A percentile compares a stretch with the other conserved stretches of the same genome.
These are phyloP conservation scores for Alligator mississippiensis DNA, from an alignment of 2,113 vertebrate species.

Conservation along the genomic window DNA sequence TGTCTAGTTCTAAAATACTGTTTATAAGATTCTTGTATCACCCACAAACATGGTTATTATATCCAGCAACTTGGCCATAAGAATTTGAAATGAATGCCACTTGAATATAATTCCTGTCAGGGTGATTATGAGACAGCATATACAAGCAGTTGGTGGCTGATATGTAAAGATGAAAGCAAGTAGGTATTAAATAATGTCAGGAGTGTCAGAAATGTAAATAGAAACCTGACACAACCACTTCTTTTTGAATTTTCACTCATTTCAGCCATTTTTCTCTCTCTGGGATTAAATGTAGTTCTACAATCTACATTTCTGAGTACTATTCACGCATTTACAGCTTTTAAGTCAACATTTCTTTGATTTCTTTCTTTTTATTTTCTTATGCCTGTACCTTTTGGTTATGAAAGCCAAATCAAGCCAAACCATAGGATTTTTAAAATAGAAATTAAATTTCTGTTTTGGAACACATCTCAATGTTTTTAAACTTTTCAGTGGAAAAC, in stretches of 20 bases:
- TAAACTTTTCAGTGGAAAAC: neutral
- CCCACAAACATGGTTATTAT: constrained; percentile 52
- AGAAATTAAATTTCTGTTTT: constrained; percentile 44
- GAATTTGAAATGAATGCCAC: constrained; percentile 58
- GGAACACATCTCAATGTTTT: constrained; percentile 3
- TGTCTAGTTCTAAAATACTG: constrained; percentile 60
- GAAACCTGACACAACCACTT: constrained; percentile 51
- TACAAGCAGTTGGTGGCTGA: constrained; percentile 69
- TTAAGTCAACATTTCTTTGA: constrained; percentile 19
- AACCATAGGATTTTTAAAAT: neutral
- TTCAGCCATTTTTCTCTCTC: constrained; percentile 36
- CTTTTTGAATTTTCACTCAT: constrained; percentile 33
- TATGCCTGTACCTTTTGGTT: constrained; percentile 43
- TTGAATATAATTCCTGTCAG: constrained; percentile 53
- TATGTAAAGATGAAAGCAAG: constrained; percentile 76
- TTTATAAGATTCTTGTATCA: constrained; percentile 63
- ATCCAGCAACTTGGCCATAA: constrained; percentile 46
- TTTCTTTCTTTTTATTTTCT: constrained; percentile 43
- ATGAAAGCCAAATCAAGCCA: constrained; percentile 43
- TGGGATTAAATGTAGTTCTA: constrained; percentile 44
- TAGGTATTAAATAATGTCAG: constrained; percentile 77
- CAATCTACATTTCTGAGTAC: constrained; percentile 45
- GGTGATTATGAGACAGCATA: constrained; percentile 57
- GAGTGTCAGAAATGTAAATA: constrained; percentile 78
- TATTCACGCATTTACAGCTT: constrained; percentile 13